Evolutionary conservation across 2,888 invertebrate genomes (phyloP).

Genomic region (Ornithoptera priamus): DNA sequence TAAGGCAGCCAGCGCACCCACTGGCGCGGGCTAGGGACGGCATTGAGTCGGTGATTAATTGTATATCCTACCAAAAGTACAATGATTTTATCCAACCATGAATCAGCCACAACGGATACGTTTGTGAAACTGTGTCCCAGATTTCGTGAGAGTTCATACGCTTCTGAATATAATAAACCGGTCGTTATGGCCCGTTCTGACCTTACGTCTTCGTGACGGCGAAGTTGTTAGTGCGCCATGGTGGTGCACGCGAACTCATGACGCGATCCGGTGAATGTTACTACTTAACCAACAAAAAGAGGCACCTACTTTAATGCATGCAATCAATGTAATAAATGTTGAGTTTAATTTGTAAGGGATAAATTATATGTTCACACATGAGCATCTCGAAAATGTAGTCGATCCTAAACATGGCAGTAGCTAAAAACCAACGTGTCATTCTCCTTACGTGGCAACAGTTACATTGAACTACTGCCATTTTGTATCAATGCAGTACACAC

Average conservation of each 20-base stretch:
- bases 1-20: conserved; percentile 47
- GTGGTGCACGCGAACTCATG: conserved; percentile 57
- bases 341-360: not conserved
- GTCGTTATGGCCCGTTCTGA: conserved; percentile 58
- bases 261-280: conserved; percentile 60
- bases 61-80: conserved; percentile 37
- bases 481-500: too few species aligned
- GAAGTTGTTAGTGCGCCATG: conserved; percentile 49
- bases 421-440: too few species aligned
- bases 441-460: too few species aligned
- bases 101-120: conserved; percentile 29
- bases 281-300: conserved; percentile 37
- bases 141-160: conserved; percentile 30
- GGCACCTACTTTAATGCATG: conserved; percentile 44
- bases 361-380: too few species aligned
- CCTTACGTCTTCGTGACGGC: conserved; percentile 62
- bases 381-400: too few species aligned
- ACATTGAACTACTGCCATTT: too few species aligned
- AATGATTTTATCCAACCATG: conserved; percentile 32
- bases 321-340: conserved; percentile 44
- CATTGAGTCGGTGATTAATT: conserved; percentile 54
- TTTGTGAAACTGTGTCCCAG: conserved; percentile 27
- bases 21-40: conserved; percentile 48
- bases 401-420: too few species aligned
- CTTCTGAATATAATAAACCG: conserved; percentile 48